A percentile compares a stretch with the other conserved stretches of the same genome.
phyloP scores from a whole-genome alignment of 1,140 invertebrate species.

The Ooceraea biroi region DNA sequence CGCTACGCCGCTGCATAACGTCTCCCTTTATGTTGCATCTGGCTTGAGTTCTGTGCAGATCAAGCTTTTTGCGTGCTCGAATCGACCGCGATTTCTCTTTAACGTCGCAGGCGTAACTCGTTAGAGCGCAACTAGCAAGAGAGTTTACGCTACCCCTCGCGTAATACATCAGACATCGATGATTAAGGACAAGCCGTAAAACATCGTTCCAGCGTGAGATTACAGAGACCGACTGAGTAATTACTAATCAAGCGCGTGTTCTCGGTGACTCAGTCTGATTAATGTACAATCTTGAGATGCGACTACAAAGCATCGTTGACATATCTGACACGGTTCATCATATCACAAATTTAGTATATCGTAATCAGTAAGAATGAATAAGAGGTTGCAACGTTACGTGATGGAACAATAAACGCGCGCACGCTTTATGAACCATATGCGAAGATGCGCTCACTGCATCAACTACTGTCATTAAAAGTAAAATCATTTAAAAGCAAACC shows the following conservation, averaged over 20 bases:
- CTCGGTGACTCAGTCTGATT: constrained; percentile 51
- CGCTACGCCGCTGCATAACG: constrained; percentile 63
- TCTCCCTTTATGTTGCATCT: constrained; percentile 75
- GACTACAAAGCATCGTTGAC: constrained; percentile 8
- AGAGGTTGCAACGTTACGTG: background rate
- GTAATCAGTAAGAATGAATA: constrained; percentile 14
- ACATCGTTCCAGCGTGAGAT: constrained; percentile 20
- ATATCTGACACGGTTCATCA: background rate
- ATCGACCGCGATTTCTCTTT: constrained; percentile 42
- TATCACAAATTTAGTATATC: background rate
- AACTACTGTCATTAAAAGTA: background rate
- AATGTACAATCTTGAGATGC: constrained; percentile 40
- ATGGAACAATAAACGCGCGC: background rate
- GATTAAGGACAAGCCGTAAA: constrained; percentile 29
- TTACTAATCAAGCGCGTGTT: constrained; percentile 46
- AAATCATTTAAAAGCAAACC: background rate
- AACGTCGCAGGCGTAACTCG: background rate
- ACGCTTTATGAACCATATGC: background rate
- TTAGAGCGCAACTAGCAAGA: background rate
- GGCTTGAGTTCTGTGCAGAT: constrained; percentile 67
- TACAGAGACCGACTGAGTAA: constrained; percentile 27
- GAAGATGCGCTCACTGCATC: no score
- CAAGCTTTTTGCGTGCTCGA: constrained; percentile 63
- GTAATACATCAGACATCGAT: background rate
- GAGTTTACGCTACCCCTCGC: background rate